These are phyloP conservation scores for Sesia bembeciformis DNA, from an alignment of 2,888 invertebrate species.

Conservation along the genomic window DNA sequence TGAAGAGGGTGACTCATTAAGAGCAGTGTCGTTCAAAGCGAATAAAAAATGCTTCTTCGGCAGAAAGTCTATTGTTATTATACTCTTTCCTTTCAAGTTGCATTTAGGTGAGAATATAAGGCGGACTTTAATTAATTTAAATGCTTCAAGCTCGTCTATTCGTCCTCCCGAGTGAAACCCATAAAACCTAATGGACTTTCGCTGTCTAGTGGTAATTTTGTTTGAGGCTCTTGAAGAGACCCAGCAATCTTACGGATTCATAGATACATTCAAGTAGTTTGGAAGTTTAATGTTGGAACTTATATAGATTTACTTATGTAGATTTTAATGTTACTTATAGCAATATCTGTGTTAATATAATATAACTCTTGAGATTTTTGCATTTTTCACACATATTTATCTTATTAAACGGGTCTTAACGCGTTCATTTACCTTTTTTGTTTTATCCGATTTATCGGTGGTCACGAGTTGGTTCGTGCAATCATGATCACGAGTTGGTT, in stretches of 20 bases:
- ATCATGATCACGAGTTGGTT: too few relatives aligned
- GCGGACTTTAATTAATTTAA: conserved; percentile 63
- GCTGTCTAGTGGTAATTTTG: conserved; percentile 63
- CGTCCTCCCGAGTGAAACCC: conserved; percentile 54
- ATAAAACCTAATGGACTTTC: conserved; percentile 72
- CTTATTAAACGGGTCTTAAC: too few relatives aligned
- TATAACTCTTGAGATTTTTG: too few relatives aligned
- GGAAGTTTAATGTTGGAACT: neutral
- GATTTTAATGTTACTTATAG: too few relatives aligned
- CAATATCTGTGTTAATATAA: too few relatives aligned
- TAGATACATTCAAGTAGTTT: conserved; percentile 22
- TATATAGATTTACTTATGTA: neutral
- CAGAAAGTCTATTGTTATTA: conserved; percentile 15
- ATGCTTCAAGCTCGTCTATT: conserved; percentile 49
- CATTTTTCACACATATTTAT: too few relatives aligned
- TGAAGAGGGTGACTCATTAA: neutral
- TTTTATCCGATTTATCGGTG: too few relatives aligned
- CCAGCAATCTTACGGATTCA: conserved; percentile 43
- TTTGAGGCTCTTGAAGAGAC: conserved; percentile 31
- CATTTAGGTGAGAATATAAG: conserved; percentile 37
- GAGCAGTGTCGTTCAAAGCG: neutral
- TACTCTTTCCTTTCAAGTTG: conserved; percentile 32
- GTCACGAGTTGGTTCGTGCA: too few relatives aligned
- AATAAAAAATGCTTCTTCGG: conserved; percentile 14
- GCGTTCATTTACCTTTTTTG: too few relatives aligned